Percentiles rank a stretch among this genome's conserved stretches.
These are phyloP conservation scores for Enteromius unitaeniatus DNA, from an alignment of 2,797 vertebrate genomes.

Conservation along the genomic window DNA sequence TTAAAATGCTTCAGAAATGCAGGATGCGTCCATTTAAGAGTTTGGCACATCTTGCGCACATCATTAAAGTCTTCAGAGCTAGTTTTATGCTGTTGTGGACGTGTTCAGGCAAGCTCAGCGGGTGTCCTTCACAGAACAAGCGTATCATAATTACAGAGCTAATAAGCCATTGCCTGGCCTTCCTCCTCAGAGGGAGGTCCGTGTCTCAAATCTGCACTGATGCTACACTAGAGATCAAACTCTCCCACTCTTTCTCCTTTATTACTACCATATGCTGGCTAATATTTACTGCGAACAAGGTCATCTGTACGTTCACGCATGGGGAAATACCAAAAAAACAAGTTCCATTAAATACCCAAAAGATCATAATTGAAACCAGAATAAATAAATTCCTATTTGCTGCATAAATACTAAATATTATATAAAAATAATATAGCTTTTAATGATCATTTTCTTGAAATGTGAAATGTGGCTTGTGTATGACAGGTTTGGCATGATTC, in stretches of 20 bases:
- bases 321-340: background rate
- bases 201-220: slow-evolving; percentile 12
- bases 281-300: slow-evolving; percentile 17
- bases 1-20: background rate
- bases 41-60: background rate
- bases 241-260: slow-evolving; percentile 1
- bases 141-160: slow-evolving; percentile 41
- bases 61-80: slow-evolving; percentile 23
- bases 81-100: slow-evolving; percentile 12
- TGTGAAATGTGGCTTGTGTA: background rate
- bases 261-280: background rate
- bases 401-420: background rate
- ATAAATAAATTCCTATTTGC: background rate
- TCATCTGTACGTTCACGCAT: background rate
- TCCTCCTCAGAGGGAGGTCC: slow-evolving; percentile 27
- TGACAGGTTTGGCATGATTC: background rate
- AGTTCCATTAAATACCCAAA: background rate
- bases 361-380: background rate
- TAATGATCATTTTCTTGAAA: background rate
- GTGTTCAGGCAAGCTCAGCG: slow-evolving; percentile 20
- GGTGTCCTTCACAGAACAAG: slow-evolving; percentile 47
- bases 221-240: slow-evolving; percentile 36
- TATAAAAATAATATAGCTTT: background rate
- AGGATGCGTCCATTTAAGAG: background rate
- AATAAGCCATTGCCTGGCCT: slow-evolving; percentile 36